These are phyloP conservation scores for Danio kyathit DNA, from an alignment of 2,797 vertebrate genomes.

Conservation along the genomic window DNA sequence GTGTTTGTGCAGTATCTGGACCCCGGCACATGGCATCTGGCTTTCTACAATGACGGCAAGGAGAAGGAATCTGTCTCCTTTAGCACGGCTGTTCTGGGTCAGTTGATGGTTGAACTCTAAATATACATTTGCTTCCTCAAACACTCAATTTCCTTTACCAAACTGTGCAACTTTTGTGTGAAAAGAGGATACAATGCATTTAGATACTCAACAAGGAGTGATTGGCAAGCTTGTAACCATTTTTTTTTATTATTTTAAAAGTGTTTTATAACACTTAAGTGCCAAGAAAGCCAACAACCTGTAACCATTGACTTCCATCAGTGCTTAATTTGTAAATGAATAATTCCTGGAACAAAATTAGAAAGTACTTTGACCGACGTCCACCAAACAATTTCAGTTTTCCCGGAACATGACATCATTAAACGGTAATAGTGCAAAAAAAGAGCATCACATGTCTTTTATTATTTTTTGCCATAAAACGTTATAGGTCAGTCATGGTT, in stretches of 20 bases:
- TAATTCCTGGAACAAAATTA: no score
- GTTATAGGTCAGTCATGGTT: no score
- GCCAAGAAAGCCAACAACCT: no score
- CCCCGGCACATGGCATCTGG: conserved; percentile 94
- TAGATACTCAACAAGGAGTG: background rate
- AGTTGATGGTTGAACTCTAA: conserved; percentile 61
- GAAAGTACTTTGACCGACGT: no score
- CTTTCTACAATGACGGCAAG: conserved; percentile 97
- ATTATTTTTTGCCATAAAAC: no score
- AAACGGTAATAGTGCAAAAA: no score
- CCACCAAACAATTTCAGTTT: no score
- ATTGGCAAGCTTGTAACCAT: background rate
- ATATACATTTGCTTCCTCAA: background rate
- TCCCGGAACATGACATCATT: no score
- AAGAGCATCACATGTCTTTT: no score
- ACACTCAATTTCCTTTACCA: background rate
- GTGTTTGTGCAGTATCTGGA: conserved; percentile 98
- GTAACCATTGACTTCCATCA: no score
- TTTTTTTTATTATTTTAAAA: background rate
- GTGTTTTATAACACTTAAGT: background rate
- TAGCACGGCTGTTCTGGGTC: conserved; percentile 93
- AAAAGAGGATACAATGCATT: background rate
- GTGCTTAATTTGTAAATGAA: no score
- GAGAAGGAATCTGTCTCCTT: conserved; percentile 95
- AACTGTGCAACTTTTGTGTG: background rate